Percentiles rank a stretch among this genome's conserved stretches.
Evolutionary conservation across 2,113 vertebrate genomes (phyloP).

Genomic region (Girardinichthys multiradiatus): DNA sequence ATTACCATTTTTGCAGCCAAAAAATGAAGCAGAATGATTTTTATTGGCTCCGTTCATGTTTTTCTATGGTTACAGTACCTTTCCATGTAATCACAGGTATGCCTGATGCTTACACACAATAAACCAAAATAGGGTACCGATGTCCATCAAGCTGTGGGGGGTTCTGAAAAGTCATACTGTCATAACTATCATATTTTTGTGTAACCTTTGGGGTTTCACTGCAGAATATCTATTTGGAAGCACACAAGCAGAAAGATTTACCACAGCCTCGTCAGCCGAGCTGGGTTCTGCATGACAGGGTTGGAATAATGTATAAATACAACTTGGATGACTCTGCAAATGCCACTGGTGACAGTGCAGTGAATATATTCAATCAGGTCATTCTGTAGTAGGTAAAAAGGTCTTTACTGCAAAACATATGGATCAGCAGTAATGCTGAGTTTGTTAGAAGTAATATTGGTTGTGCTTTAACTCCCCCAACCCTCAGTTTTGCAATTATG

Average conservation of each 20-base stretch:
- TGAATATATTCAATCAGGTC: not conserved
- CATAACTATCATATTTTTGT: conserved; percentile 35
- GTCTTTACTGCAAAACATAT: not conserved
- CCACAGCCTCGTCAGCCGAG: conserved; percentile 58
- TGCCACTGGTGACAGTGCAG: too few relatives aligned
- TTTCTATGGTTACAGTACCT: conserved; percentile 1
- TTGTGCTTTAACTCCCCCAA: conserved; percentile 20
- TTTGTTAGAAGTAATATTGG: not conserved
- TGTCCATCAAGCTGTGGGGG: conserved; percentile 25
- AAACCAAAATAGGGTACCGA: conserved; percentile 39
- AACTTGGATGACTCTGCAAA: not conserved
- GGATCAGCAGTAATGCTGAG: not conserved
- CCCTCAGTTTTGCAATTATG: conserved; percentile 29
- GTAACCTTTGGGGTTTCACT: conserved; percentile 51
- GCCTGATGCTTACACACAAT: conserved; percentile 15
- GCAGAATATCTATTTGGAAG: conserved; percentile 44
- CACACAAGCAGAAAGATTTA: conserved; percentile 48
- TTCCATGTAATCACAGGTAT: conserved; percentile 19
- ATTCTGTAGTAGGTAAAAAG: not conserved
- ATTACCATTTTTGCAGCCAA: not conserved
- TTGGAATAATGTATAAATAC: not conserved
- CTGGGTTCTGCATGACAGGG: conserved; percentile 40
- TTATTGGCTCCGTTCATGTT: not conserved
- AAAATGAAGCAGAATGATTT: not conserved
- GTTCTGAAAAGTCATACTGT: conserved; percentile 19